phyloP scores from a whole-genome alignment of 2,797 vertebrate genomes.

The Linurgus olivaceus region DNA sequence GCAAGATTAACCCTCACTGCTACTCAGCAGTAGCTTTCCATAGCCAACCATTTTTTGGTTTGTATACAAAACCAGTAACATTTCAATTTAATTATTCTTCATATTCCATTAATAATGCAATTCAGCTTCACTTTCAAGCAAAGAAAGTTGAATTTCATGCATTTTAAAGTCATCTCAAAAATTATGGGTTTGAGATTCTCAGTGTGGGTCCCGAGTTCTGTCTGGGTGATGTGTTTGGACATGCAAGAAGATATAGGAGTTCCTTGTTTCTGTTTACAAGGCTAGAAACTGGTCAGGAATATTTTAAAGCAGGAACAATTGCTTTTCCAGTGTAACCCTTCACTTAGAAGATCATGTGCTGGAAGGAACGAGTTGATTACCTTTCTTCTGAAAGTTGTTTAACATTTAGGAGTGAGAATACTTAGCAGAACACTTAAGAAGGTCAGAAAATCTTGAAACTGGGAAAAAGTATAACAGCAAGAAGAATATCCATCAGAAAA shows the following conservation, averaged over 20 bases:
- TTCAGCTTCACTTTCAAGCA: neutral
- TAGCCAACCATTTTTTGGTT: neutral
- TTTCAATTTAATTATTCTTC: neutral
- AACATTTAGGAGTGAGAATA: neutral
- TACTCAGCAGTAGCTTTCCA: neutral
- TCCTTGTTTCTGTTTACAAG: neutral
- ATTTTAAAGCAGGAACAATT: neutral
- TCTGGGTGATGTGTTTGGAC: neutral
- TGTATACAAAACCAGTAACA: neutral
- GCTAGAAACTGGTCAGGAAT: neutral
- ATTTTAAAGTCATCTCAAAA: neutral
- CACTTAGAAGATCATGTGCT: neutral
- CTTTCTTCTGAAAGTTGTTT: neutral
- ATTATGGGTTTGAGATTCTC: neutral
- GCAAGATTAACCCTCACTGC: constrained; percentile 53
- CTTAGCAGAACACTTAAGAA: neutral
- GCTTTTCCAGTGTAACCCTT: neutral
- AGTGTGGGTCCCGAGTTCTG: neutral
- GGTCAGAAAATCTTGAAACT: neutral
- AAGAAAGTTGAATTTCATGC: neutral
- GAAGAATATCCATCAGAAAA: neutral
- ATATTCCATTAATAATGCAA: neutral
- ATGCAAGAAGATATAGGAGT: neutral
- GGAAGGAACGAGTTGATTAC: neutral
- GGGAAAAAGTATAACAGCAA: neutral